Conservation (phyloP, 2,797 vertebrate species). For the Notolepis coatsorum region DNA sequence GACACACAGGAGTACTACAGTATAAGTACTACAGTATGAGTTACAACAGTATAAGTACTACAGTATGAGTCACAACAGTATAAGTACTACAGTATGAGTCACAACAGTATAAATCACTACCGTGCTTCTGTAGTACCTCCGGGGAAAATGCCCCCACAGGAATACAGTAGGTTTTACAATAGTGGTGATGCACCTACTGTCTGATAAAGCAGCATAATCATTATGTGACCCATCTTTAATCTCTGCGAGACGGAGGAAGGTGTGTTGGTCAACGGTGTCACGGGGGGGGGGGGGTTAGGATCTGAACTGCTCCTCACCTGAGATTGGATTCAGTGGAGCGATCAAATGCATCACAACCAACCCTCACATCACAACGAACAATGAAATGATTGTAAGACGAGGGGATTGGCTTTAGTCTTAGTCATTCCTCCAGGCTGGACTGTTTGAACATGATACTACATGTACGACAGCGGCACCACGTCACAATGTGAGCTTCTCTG, state of each 20-base stretch:
- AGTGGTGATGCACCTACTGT: neutral
- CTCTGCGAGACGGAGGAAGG: conserved; percentile 4
- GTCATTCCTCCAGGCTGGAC: neutral
- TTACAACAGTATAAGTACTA: no score
- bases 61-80: no score
- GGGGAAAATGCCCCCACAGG: no score
- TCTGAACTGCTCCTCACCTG: neutral
- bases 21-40: no score
- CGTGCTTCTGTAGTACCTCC: no score
- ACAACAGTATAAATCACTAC: no score
- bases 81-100: no score
- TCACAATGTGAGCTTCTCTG: conserved; percentile 3
- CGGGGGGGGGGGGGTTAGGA: neutral
- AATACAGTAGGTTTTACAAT: no score
- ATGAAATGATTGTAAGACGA: neutral
- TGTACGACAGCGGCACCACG: neutral
- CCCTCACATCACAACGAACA: conserved; percentile 18
- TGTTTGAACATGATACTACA: neutral
- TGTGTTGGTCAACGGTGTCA: neutral
- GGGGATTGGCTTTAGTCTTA: neutral
- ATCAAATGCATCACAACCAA: neutral
- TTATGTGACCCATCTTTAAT: neutral
- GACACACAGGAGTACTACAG: no score
- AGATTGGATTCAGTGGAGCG: neutral
- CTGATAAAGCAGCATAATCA: neutral